Conservation (phyloP, 2,888 invertebrate genomes). For the Orthosia gracilis region DNA sequence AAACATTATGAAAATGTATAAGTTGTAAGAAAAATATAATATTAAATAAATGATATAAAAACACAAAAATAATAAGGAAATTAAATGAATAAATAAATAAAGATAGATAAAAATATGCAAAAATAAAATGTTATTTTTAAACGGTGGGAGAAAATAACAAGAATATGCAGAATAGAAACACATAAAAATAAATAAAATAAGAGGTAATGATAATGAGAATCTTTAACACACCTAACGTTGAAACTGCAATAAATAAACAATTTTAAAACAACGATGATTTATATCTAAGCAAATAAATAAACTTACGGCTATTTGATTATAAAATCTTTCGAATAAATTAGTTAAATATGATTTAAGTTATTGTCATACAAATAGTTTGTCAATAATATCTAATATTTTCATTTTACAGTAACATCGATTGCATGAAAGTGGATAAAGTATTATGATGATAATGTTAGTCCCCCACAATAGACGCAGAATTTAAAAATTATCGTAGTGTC, state of each 20-base stretch:
- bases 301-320: conserved; percentile 60
- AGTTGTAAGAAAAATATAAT: conserved; percentile 19
- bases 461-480: not conserved
- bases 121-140: conserved; percentile 24
- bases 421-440: not conserved
- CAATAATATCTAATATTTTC: conserved; percentile 31
- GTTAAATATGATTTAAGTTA: conserved; percentile 14
- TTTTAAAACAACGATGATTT: conserved; percentile 65
- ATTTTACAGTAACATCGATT: conserved; percentile 3
- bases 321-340: conserved; percentile 56
- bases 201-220: conserved; percentile 44
- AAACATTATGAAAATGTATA: conserved; percentile 20
- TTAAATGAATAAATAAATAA: conserved; percentile 24
- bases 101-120: not conserved
- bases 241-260: conserved; percentile 77
- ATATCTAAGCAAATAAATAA: conserved; percentile 71
- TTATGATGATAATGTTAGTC: conserved; percentile 4
- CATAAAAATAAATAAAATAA: conserved; percentile 18
- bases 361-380: not conserved
- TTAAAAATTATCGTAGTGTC: not conserved
- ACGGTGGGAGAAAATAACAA: conserved; percentile 50
- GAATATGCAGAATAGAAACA: conserved; percentile 1
- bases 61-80: conserved; percentile 1
- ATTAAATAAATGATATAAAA: not conserved
- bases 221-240: conserved; percentile 74